Base-by-base conservation (phyloP, 1,140 invertebrate species). In the Intoshia linei region DNA sequence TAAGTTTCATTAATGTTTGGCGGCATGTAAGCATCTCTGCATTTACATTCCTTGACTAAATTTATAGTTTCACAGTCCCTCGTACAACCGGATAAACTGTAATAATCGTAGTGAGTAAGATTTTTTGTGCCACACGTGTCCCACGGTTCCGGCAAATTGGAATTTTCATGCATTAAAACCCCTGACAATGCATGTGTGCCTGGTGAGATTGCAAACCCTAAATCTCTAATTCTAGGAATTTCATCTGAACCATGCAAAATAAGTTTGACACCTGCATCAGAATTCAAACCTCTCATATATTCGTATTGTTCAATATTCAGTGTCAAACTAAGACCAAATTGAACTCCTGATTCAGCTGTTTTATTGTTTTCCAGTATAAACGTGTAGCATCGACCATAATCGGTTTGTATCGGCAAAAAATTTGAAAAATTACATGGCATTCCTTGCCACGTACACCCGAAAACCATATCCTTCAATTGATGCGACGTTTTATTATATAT, bases 291-390 rank as follows among this genome's bases (percentile, higher is more conserved):
- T 0, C 45, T 45, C 48, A 53, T 53, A 40, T 49, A 50, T 30
- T 51, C 49, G 31, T 51, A 53, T 34, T 50, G 49, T 38, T 51
- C 51, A 6, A 47, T 43, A 34, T 53, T 51, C 23, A 53, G 15
- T 0, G 47, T 47, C 30, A 53, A 39, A 4, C 44, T 42, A 6
- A 53, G 42, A 11, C 51, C 51, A 27, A 45, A 37, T n/a, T 50
- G 44, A 14, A 47, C 40, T n/a, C 51, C 50, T 52, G 32, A 10
- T 30, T 37, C 32, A 48, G 44, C 46, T 31, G 43, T 37, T 24
- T 45, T 42, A 3, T 39, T 34, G 2, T 42, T 40, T 1, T 11
- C 10, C 5, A 41, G 22, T 3, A 33, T 47, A 30, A 47, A 48
- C 3, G 38, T 45, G 37, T 43, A 50, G 24, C 48, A 50, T 0